Conservation (phyloP, 2,113 vertebrate genomes). For the Pavo muticus region DNA sequence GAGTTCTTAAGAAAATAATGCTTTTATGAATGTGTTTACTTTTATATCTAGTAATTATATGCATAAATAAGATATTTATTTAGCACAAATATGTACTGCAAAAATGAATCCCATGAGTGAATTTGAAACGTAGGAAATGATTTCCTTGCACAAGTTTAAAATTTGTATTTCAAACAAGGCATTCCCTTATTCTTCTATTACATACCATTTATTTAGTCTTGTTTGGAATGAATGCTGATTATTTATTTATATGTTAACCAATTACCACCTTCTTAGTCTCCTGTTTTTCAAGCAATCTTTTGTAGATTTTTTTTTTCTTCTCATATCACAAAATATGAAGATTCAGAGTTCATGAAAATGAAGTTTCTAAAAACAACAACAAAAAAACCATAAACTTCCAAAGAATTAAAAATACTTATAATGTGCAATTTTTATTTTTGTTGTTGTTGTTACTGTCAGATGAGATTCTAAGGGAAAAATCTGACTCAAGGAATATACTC, state of each 20-base stretch:
- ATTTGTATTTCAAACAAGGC: not conserved
- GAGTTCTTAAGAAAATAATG: not conserved
- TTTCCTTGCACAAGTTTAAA: not conserved
- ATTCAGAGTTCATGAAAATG: not conserved
- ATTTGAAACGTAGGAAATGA: not conserved
- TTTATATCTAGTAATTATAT: not conserved
- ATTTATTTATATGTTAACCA: not conserved
- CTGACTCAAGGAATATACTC: not conserved
- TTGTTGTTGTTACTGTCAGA: not conserved
- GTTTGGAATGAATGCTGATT: not conserved
- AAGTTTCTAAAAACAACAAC: not conserved
- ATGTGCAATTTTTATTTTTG: no score
- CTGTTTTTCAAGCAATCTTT: not conserved
- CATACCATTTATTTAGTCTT: not conserved
- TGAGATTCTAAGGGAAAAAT: not conserved
- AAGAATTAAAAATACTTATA: not conserved
- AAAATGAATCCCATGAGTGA: not conserved
- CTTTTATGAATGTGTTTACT: not conserved
- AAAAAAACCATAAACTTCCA: not conserved
- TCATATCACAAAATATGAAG: not conserved
- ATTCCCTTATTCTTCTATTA: not conserved
- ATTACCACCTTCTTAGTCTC: not conserved
- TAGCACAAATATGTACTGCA: not conserved
- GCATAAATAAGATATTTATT: not conserved
- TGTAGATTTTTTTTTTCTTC: not conserved